Evolutionary conservation across 2,888 invertebrate genomes (phyloP).

Genomic region (Torymus texanus): DNA sequence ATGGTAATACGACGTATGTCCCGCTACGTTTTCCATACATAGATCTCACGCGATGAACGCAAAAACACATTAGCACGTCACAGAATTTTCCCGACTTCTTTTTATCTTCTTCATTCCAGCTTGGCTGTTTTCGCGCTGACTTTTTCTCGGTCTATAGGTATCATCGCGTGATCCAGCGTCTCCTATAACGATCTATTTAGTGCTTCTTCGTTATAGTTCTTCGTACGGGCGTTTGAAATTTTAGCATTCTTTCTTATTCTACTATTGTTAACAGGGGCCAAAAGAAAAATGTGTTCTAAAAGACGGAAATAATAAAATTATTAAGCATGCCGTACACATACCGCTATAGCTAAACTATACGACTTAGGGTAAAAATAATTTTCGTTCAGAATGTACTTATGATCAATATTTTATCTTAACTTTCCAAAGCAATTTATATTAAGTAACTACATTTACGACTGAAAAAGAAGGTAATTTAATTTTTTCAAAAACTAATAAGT

Average conservation of each 20-base stretch:
- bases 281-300: constrained; percentile 27
- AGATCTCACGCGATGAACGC: not conserved
- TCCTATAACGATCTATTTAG: constrained; percentile 71
- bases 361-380: no score
- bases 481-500: constrained; percentile 34
- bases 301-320: no score
- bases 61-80: not conserved
- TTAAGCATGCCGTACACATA: no score
- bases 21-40: not conserved
- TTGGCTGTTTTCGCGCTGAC: constrained; percentile 14
- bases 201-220: constrained; percentile 57
- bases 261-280: not conserved
- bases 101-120: constrained; percentile 30
- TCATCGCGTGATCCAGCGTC: constrained; percentile 67
- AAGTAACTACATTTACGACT: not conserved
- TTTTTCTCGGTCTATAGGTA: constrained; percentile 36
- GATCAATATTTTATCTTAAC: no score
- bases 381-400: no score
- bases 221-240: constrained; percentile 43
- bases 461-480: constrained; percentile 11
- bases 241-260: constrained; percentile 30
- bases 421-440: no score
- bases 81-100: constrained; percentile 16
- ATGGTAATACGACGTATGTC: not conserved
- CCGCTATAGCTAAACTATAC: no score